phyloP scores from a whole-genome alignment of 2,113 vertebrate genomes.

The Balaenoptera acutorostrata region DNA sequence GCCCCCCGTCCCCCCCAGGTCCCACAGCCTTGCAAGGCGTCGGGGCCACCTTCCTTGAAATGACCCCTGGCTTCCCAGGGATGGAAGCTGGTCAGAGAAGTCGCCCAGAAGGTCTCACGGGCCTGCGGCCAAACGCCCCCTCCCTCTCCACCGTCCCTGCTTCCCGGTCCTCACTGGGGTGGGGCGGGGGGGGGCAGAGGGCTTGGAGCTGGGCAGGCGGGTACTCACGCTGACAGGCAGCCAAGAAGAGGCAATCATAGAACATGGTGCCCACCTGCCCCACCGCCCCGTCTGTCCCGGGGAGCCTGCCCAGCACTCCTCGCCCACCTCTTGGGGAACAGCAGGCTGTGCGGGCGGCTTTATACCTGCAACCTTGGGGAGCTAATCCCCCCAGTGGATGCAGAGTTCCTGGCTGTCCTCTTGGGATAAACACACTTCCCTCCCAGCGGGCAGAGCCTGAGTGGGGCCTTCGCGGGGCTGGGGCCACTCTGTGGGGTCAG shows the following conservation, averaged over 20 bases:
- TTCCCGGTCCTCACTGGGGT: background rate
- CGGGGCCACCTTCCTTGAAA: background rate
- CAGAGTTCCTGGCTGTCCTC: constrained; percentile 21
- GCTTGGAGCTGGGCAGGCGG: background rate
- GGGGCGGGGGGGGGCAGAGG: background rate
- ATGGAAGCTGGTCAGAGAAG: background rate
- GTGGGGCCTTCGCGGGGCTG: background rate
- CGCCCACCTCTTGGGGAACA: background rate
- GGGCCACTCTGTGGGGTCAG: background rate
- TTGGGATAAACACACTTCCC: constrained; percentile 50
- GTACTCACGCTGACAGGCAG: constrained; percentile 70
- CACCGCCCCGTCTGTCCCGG: fast-evolving
- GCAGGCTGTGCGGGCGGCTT: constrained; percentile 30
- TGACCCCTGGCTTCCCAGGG: background rate
- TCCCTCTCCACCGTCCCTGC: background rate
- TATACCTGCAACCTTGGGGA: constrained; percentile 68
- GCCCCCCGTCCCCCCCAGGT: background rate
- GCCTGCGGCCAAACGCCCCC: background rate
- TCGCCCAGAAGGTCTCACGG: background rate
- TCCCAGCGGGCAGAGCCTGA: background rate
- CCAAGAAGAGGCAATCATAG: constrained; percentile 59
- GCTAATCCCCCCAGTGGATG: constrained; percentile 56
- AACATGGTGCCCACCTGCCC: constrained; percentile 45
- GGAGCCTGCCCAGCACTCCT: background rate
- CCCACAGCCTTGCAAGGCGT: background rate